phyloP scores from a whole-genome alignment of 2,797 vertebrate genomes.

The Taeniopygia guttata region DNA sequence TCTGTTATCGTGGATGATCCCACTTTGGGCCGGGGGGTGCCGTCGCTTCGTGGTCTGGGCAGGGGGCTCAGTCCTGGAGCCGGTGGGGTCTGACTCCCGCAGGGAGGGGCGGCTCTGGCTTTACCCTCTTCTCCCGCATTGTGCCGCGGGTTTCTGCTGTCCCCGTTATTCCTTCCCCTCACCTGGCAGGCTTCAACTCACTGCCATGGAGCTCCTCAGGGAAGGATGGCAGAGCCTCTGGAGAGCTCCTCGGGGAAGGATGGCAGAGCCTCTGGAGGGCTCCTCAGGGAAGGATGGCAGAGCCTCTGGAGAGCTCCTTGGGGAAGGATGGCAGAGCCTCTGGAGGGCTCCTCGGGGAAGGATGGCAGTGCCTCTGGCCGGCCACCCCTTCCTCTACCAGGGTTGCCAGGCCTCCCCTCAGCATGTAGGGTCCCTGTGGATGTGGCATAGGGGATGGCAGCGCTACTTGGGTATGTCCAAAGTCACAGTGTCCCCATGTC shows the following conservation, averaged over 20 bases:
- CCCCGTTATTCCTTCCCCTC: not conserved
- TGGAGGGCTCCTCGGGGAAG: fast-evolving
- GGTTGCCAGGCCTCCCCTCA: not conserved
- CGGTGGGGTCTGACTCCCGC: fast-evolving
- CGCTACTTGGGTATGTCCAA: fast-evolving
- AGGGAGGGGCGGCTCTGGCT: not conserved
- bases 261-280: too few species aligned
- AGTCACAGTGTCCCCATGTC: fast-evolving
- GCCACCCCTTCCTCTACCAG: fast-evolving
- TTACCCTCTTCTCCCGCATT: fast-evolving
- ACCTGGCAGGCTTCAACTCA: fast-evolving
- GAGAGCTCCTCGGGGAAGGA: too few species aligned
- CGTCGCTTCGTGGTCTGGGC: fast-evolving
- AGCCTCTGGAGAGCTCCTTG: not conserved
- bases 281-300: not conserved
- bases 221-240: too few species aligned
- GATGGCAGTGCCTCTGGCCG: fast-evolving
- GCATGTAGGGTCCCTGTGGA: fast-evolving
- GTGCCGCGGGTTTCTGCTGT: not conserved
- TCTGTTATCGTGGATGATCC: not conserved
- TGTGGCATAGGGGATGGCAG: not conserved
- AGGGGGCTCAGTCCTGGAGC: fast-evolving
- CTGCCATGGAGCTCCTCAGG: fast-evolving
- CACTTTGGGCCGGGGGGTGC: too few species aligned
- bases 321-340: not conserved